A percentile compares a stretch with the other conserved stretches of the same genome.
These are phyloP conservation scores for Ceratina calcarata DNA, from an alignment of 1,140 invertebrate species.

Conservation along the genomic window DNA sequence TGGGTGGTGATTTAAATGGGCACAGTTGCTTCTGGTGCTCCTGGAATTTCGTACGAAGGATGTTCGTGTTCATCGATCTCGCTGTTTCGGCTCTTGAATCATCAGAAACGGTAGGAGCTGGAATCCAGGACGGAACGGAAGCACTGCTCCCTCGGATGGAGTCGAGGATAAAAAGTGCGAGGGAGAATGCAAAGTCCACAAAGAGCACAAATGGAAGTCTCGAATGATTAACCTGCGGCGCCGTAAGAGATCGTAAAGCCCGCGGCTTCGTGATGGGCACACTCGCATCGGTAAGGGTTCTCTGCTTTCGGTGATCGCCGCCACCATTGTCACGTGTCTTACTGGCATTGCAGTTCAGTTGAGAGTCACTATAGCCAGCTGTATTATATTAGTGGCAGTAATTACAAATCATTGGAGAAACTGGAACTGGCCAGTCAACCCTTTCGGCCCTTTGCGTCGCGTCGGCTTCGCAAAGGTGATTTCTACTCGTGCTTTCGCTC, in stretches of 20 bases:
- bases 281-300: slow-evolving; percentile 20
- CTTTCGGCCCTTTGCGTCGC: slow-evolving; percentile 2
- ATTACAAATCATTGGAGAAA: slow-evolving; percentile 71
- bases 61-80: slow-evolving; percentile 48
- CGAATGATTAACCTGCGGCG: slow-evolving; percentile 70
- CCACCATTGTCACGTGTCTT: slow-evolving; percentile 49
- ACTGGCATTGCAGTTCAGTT: slow-evolving; percentile 29
- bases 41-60: slow-evolving; percentile 40
- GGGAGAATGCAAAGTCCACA: slow-evolving; percentile 22
- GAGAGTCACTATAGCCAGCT: slow-evolving; percentile 51
- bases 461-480: slow-evolving; percentile 16
- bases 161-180: not conserved
- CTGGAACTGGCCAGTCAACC: slow-evolving; percentile 42
- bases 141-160: slow-evolving; percentile 17
- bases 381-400: slow-evolving; percentile 67
- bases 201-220: slow-evolving; percentile 50
- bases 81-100: slow-evolving; percentile 31
- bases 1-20: slow-evolving; percentile 48
- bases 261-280: slow-evolving; percentile 43
- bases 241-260: slow-evolving; percentile 70
- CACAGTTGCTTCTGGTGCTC: slow-evolving; percentile 42
- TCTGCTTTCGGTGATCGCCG: slow-evolving; percentile 6
- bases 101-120: slow-evolving; percentile 48
- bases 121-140: slow-evolving; percentile 34
- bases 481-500: not conserved